Percentiles rank a stretch among this genome's conserved stretches.
phyloP scores from a whole-genome alignment of 2,113 vertebrate species.

The Oostethus manadensis region DNA sequence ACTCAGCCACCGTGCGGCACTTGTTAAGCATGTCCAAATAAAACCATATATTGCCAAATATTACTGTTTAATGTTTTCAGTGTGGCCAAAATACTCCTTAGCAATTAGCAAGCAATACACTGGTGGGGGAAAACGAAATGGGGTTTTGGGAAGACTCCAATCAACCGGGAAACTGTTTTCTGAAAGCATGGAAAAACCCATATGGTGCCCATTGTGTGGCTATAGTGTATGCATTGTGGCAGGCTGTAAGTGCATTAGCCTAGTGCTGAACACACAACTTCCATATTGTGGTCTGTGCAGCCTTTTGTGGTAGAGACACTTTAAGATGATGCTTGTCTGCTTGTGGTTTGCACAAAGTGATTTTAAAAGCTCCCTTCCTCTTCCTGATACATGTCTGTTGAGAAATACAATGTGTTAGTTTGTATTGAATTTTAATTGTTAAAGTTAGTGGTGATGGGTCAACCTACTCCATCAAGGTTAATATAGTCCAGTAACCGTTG shows the following conservation, averaged over 20 bases:
- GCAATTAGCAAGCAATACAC: neutral
- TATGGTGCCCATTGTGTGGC: constrained; percentile 79
- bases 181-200: constrained; percentile 83
- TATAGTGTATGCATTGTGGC: constrained; percentile 65
- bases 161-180: constrained; percentile 81
- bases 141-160: constrained; percentile 53
- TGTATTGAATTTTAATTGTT: constrained; percentile 1
- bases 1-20: too few species aligned
- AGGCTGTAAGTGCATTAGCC: constrained; percentile 67
- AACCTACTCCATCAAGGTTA: neutral
- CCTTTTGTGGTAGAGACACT: constrained; percentile 60
- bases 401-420: neutral
- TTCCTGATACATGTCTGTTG: neutral
- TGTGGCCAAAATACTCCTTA: too few species aligned
- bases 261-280: constrained; percentile 74
- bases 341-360: constrained; percentile 49
- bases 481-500: neutral
- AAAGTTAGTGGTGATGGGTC: neutral
- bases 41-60: too few species aligned
- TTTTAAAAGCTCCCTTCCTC: constrained; percentile 15
- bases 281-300: constrained; percentile 73
- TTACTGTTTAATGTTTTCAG: too few species aligned
- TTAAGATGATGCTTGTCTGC: constrained; percentile 62
- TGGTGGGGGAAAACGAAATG: neutral
- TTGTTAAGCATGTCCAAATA: too few species aligned